Evolutionary conservation across 2,888 invertebrate species (phyloP).

Genomic region (Diadromus collaris): DNA sequence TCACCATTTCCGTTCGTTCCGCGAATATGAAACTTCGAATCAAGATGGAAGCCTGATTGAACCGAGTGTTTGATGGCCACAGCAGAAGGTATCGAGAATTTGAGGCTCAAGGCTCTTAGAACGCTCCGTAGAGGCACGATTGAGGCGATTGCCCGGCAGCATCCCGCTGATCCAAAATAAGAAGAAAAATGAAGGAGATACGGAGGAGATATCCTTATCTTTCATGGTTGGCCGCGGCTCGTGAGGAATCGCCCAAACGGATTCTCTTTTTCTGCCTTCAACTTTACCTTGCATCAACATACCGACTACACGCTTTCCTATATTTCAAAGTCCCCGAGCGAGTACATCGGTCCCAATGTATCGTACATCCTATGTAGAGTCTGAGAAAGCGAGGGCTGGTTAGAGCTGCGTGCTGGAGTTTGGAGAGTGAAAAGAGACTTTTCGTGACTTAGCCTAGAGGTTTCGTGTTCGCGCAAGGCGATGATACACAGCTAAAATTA

Average conservation of each 20-base stretch:
- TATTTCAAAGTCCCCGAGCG: constrained; percentile 1
- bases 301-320: background rate
- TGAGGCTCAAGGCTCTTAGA: background rate
- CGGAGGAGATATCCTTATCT: background rate
- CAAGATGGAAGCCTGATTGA: background rate
- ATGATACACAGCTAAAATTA: constrained; percentile 58
- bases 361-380: background rate
- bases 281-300: background rate
- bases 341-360: background rate
- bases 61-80: background rate
- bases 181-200: background rate
- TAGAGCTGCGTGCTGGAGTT: background rate
- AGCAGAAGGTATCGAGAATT: background rate
- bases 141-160: background rate
- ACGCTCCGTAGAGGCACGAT: background rate
- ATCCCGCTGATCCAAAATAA: background rate
- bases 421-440: constrained; percentile 53
- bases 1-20: background rate
- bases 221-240: background rate
- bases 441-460: constrained; percentile 63
- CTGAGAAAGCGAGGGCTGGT: background rate
- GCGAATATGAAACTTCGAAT: background rate
- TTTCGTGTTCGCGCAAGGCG: constrained; percentile 63
- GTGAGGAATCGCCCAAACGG: background rate
- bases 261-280: background rate